Evolutionary conservation across 2,113 vertebrate genomes (phyloP).

Genomic region (Sterrhoptilus dennistouni): DNA sequence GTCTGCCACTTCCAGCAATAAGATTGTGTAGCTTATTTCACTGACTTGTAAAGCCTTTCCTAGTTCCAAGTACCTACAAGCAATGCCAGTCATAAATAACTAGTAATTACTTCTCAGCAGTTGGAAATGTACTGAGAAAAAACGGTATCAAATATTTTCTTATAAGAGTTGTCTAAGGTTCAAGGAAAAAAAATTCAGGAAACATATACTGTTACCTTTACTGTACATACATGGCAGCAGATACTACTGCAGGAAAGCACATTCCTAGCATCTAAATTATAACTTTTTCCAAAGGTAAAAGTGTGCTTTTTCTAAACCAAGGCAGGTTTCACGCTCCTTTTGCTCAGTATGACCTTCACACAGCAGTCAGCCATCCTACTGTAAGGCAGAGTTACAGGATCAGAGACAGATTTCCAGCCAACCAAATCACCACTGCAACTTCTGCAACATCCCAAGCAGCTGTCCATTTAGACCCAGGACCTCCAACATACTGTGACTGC

Average conservation of each 20-base stretch:
- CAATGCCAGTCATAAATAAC: not conserved
- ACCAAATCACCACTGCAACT: not conserved
- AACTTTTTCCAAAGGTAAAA: not conserved
- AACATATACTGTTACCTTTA: not conserved
- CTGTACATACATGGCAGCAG: not conserved
- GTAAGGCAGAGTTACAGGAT: not conserved
- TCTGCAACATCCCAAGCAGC: not conserved
- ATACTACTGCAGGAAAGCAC: not conserved
- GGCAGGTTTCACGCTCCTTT: slow-evolving; percentile 10
- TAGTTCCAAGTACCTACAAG: not conserved
- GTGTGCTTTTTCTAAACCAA: not conserved
- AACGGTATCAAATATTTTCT: not conserved
- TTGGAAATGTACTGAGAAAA: not conserved
- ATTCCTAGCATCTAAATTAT: not conserved
- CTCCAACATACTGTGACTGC: not conserved
- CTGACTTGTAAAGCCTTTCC: not conserved
- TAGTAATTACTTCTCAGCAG: not conserved
- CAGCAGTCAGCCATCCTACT: not conserved
- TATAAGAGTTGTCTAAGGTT: not conserved
- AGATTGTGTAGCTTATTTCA: not conserved
- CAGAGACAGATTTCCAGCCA: not conserved
- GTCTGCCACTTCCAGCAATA: not conserved
- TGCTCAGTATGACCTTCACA: not conserved
- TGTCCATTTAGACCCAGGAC: not conserved
- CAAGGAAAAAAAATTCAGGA: not conserved